Evolutionary conservation across 2,797 vertebrate species (phyloP).

Genomic region (Peromyscus melanophrys): DNA sequence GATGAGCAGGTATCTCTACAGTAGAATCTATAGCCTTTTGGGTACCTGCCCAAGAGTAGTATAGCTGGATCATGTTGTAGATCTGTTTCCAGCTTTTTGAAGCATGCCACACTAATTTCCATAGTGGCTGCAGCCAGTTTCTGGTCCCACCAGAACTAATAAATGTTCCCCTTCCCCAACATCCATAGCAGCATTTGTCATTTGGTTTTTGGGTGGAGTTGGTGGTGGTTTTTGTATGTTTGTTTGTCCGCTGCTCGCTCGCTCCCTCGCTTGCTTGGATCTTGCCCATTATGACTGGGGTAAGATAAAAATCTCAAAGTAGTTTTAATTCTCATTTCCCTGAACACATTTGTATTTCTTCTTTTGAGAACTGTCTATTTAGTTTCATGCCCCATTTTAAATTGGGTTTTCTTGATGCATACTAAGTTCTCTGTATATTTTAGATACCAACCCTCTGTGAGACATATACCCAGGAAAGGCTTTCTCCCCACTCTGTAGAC

Average conservation of each 20-base stretch:
- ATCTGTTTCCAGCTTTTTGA: neutral
- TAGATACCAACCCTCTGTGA: neutral
- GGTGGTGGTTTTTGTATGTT: neutral
- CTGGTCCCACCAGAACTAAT: neutral
- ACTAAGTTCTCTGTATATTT: neutral
- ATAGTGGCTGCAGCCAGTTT: neutral
- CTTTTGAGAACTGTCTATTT: neutral
- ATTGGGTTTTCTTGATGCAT: neutral
- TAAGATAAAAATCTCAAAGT: neutral
- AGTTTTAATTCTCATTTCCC: neutral
- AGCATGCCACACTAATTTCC: too few species aligned
- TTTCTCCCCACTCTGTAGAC: too few species aligned
- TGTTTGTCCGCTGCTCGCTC: neutral
- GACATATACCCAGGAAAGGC: neutral
- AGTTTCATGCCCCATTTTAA: neutral
- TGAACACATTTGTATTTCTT: neutral
- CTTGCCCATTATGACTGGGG: neutral
- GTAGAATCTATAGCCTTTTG: neutral
- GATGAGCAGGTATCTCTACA: too few species aligned
- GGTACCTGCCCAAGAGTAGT: neutral
- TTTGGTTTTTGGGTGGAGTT: neutral
- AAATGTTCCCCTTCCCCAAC: too few species aligned
- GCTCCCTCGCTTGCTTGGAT: neutral
- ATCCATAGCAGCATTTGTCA: neutral
- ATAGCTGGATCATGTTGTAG: accelerated